Evolutionary conservation across 2,113 vertebrate genomes (phyloP).

Genomic region (Campylomormyrus numenius): DNA sequence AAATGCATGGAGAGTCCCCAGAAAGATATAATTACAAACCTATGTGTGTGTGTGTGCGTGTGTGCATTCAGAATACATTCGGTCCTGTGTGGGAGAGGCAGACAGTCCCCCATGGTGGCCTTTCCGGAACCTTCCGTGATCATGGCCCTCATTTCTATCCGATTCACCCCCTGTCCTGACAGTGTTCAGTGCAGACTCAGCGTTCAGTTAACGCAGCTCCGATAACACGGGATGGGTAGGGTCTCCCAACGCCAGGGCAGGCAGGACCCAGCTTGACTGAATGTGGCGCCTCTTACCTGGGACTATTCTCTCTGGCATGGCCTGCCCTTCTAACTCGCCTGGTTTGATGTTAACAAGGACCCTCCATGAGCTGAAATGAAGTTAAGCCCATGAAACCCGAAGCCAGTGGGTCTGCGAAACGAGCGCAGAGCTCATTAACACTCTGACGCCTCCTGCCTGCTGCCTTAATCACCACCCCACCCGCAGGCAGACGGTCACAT

Average conservation of each 20-base stretch:
- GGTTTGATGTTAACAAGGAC: not conserved
- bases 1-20: too few relatives aligned
- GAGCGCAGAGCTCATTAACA: not conserved
- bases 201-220: not conserved
- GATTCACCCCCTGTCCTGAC: not conserved
- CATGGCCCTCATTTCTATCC: not conserved
- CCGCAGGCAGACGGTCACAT: not conserved
- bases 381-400: not conserved
- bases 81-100: not conserved
- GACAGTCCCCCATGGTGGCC: not conserved
- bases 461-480: not conserved
- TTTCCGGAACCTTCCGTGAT: not conserved
- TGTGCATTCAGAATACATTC: not conserved
- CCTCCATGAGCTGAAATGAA: not conserved
- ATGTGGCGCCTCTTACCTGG: not conserved
- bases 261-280: not conserved
- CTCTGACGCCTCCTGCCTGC: not conserved
- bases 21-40: too few relatives aligned
- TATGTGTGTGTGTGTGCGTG: not conserved
- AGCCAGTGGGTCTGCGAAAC: not conserved
- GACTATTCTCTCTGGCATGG: not conserved
- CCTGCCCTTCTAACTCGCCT: not conserved
- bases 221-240: not conserved
- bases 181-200: not conserved
- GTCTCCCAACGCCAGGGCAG: not conserved